phyloP scores from a whole-genome alignment of 2,888 invertebrate species.

The Drosophila barbarae region DNA sequence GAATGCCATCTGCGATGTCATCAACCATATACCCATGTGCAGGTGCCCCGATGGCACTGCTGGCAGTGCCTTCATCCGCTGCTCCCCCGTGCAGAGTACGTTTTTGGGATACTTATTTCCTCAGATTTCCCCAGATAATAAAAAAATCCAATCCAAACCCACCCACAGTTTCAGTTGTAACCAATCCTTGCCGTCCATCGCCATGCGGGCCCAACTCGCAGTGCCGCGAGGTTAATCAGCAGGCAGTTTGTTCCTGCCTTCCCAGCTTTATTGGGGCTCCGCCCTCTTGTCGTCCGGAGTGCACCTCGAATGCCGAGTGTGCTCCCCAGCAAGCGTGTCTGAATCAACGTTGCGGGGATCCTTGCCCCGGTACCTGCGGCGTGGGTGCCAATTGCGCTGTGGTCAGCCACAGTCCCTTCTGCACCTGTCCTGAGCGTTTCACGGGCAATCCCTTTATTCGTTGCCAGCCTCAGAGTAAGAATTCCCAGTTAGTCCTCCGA shows the following conservation, averaged over 20 bases:
- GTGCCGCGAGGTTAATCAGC: slow-evolving; percentile 86
- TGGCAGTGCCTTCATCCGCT: slow-evolving; percentile 85
- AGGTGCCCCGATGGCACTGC: slow-evolving; percentile 82
- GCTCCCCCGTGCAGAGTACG: slow-evolving; percentile 72
- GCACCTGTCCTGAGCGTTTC: slow-evolving; percentile 84
- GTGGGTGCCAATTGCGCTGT: slow-evolving; percentile 87
- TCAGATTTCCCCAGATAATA: not conserved
- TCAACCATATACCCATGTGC: slow-evolving; percentile 86
- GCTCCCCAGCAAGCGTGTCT: slow-evolving; percentile 86
- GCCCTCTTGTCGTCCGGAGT: slow-evolving; percentile 89
- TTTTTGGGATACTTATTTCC: not conserved
- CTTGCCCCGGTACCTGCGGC: slow-evolving; percentile 92
- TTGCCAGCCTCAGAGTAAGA: slow-evolving; percentile 82
- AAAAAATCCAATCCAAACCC: not conserved
- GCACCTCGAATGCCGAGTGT: slow-evolving; percentile 88
- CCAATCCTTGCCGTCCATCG: slow-evolving; percentile 84
- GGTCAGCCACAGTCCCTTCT: slow-evolving; percentile 89
- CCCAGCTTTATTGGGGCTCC: slow-evolving; percentile 87
- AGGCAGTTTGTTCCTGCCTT: slow-evolving; percentile 87
- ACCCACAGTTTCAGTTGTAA: slow-evolving; percentile 73
- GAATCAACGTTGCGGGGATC: slow-evolving; percentile 89
- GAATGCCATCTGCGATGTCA: slow-evolving; percentile 87
- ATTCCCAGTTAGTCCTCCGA: not conserved
- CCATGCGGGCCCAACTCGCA: slow-evolving; percentile 91
- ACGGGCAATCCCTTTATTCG: slow-evolving; percentile 89